A percentile compares a stretch with the other conserved stretches of the same genome.
Conservation (phyloP, 2,113 vertebrate genomes). For the Aix galericulata region DNA sequence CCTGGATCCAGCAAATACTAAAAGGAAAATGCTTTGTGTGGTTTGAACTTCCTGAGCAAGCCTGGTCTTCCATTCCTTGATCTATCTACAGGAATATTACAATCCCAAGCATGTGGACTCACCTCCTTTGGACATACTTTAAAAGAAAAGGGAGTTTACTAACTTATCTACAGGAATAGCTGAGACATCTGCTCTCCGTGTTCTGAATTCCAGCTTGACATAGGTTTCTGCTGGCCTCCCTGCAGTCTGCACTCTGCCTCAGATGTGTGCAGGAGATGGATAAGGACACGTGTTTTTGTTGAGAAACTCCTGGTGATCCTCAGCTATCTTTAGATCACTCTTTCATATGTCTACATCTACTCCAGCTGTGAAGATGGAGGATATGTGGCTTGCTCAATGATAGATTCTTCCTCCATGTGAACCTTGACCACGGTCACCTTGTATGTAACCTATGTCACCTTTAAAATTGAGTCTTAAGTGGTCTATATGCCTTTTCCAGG, state of each 20-base stretch:
- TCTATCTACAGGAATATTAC: not conserved
- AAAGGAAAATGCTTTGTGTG: not conserved
- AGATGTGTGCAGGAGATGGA: not conserved
- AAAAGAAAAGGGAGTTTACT: not conserved
- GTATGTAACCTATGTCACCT: not conserved
- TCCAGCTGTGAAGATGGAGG: not conserved
- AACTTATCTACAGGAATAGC: not conserved
- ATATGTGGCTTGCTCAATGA: not conserved
- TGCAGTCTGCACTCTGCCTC: fast-evolving
- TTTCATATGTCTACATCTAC: not conserved
- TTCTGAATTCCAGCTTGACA: not conserved
- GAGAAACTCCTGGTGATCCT: not conserved
- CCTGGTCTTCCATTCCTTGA: not conserved
- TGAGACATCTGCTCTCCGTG: not conserved
- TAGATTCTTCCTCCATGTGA: not conserved
- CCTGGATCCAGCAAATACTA: not conserved
- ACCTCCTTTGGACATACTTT: not conserved
- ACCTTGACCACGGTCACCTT: not conserved
- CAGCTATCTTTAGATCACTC: not conserved
- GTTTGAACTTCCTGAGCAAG: not conserved
- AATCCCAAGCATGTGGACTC: not conserved
- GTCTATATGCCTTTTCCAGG: not conserved
- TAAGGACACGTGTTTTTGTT: not conserved
- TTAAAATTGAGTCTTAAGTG: not conserved
- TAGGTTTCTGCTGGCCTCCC: not conserved